Evolutionary conservation across 1,140 invertebrate species (phyloP), one percentile per base, ranked within the genome.

Genomic region (Drosophila setifemur): DNA sequence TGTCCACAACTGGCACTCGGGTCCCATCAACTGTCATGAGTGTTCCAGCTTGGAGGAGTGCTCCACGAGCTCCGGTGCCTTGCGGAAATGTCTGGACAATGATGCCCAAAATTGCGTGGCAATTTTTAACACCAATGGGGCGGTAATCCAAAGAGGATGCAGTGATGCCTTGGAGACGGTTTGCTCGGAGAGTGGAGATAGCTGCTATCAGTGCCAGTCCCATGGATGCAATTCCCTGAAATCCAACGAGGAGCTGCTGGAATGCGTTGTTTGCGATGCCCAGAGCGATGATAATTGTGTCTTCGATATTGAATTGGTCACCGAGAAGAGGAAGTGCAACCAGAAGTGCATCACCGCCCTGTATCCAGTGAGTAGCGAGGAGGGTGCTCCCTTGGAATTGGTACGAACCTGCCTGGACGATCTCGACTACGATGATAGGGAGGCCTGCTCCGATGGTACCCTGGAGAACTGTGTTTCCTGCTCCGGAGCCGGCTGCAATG

Each of bases 301-400:
- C 9, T 69, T 66, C 5, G 74, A 88, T 48, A 47, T 66, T 3
- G 64, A 70, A 21, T 43, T 66, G 26, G 47, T 89, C 3, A 63
- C 25, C 1, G 67, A 64, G 3, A 69, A 14, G 0, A 68, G 78
- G 0, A 54, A 35, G 4, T 90, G 88, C 29, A 37, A 89, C 1
- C 49, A 77, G 26, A 40, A 73, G n/a, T 90, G 88, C 16, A 70
- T 90, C 21, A 90, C 88, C 1, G 78, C 88, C 0, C 55, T 90
- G 0, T 90, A 90, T 63, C 26, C 82, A 0, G 73, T 70, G 4
- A 81, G 64, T 8, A 47, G 9, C 4, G 88, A 90, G 11, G 37
- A 3, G 8, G 45, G 45, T 3, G 29, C 85, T 0, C 74, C 83
- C 0, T 19, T 68, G 44, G 88, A 90, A 8, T 9, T 90, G 6